Evolutionary conservation across 2,113 vertebrate species (phyloP), one percentile per base, ranked within the genome.

Genomic region (Lethenteron camtschaticum): DNA sequence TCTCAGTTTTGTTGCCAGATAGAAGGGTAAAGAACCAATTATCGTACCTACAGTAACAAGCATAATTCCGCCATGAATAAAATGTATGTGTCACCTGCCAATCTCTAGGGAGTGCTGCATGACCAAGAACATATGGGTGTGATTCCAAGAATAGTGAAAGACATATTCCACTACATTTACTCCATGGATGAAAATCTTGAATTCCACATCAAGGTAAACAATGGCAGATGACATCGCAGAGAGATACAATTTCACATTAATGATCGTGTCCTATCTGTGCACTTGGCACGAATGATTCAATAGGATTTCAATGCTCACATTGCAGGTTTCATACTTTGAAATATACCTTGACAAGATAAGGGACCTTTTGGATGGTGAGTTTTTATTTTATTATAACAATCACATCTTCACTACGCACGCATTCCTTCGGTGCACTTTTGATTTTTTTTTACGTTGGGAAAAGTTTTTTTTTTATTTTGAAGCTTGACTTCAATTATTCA

Each of bases 291-390:
- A 2, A 24, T 70, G 24, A 16, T 18, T 57, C 59, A 11, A 11
- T 18, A 12, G 11, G 57, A 41, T 5, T 20, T 12, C 10, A 14
- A 59, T 59, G 18, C 57, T 59, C 18, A 8, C 9, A n/a, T 59
- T 75, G 55, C 69, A 96, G 90, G 89, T 96, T 69, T 96, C 90
- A 73, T 96, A 96, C 80, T 97, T 96, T 81, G 90, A 97, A 81
- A 96, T 97, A 73, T 97, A 97, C 77, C 75, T 96, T 83, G 92
- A 97, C 79, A 97, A 95, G 83, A 97, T 97, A 75, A 79, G 90
- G 80, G 90, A 97, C 77, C 79, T 97, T 1, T 78, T 97, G 1
- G 92, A 97, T 73, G 90, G 89, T 95, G 70, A 89, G 82, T 70
- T 63, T 63, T 4, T 41, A 6, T 41, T 41, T 41, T 6, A 41